Conservation (phyloP, 2,113 vertebrate genomes). For the Hypomesus transpacificus region DNA sequence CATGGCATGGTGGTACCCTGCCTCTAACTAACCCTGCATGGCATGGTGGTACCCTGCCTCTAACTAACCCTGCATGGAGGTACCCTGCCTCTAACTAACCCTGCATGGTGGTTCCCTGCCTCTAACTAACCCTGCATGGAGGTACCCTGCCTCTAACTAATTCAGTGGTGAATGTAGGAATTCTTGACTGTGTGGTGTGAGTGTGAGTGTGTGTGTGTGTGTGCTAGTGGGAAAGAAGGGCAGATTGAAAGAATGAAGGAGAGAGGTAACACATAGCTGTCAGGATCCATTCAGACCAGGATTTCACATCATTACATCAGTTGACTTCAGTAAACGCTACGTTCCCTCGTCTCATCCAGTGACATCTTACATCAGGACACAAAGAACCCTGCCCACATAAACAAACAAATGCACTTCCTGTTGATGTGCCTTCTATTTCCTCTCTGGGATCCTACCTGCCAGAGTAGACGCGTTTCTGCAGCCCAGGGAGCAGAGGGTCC, state of each 20-base stretch:
- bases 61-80: too few relatives aligned
- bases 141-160: conserved; percentile 59
- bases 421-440: conserved; percentile 20
- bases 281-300: conserved; percentile 42
- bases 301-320: conserved; percentile 69
- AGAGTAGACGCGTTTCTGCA: conserved; percentile 36
- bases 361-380: conserved; percentile 24
- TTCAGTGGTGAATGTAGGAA: too few relatives aligned
- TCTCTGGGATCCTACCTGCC: conserved; percentile 72
- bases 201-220: conserved; percentile 9
- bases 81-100: neutral
- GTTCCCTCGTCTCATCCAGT: conserved; percentile 27
- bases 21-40: neutral
- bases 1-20: neutral
- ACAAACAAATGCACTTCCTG: conserved; percentile 32
- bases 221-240: neutral
- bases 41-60: too few relatives aligned
- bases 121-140: conserved; percentile 81
- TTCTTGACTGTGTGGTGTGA: neutral
- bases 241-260: neutral
- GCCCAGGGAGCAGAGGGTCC: conserved; percentile 48
- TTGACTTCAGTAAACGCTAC: conserved; percentile 26
- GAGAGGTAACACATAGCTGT: conserved; percentile 10
- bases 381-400: conserved; percentile 9
- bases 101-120: too few relatives aligned